A percentile compares a stretch with the other conserved stretches of the same genome.
Evolutionary conservation across 1,140 invertebrate species (phyloP).

Genomic region (Pseudomyrmex dendroicus): DNA sequence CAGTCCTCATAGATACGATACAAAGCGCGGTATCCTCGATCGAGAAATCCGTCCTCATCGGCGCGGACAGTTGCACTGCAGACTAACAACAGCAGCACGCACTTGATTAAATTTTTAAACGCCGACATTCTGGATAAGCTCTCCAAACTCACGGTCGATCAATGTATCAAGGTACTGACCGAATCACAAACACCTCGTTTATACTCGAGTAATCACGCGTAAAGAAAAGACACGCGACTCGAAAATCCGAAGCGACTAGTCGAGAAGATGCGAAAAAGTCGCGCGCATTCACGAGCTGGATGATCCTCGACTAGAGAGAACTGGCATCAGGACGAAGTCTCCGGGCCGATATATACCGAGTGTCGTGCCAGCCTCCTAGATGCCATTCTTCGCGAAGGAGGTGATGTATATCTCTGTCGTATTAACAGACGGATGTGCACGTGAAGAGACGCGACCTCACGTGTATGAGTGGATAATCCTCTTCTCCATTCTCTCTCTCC

Average conservation of each 20-base stretch:
- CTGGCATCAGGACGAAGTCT: constrained; percentile 79
- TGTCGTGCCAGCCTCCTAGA: constrained; percentile 45
- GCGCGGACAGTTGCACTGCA: constrained; percentile 61
- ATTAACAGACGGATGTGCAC: constrained; percentile 38
- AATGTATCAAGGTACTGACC: neutral
- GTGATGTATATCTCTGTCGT: constrained; percentile 77
- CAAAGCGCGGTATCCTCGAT: constrained; percentile 80
- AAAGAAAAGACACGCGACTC: constrained; percentile 3
- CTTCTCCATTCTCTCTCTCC: constrained; percentile 28
- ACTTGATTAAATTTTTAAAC: constrained; percentile 76
- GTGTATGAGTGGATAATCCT: constrained; percentile 58
- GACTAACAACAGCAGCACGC: constrained; percentile 73
- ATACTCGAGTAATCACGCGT: neutral
- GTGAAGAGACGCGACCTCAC: constrained; percentile 27
- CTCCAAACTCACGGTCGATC: constrained; percentile 1
- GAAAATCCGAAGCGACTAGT: constrained; percentile 9
- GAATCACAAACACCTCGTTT: constrained; percentile 42
- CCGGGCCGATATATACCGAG: constrained; percentile 81
- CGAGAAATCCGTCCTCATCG: constrained; percentile 75
- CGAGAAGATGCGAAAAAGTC: constrained; percentile 41
- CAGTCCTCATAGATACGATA: constrained; percentile 83
- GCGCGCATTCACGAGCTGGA: constrained; percentile 77
- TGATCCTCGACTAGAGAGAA: constrained; percentile 79
- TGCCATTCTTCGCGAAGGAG: constrained; percentile 73
- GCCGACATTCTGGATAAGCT: constrained; percentile 25